Evolutionary conservation across 2,888 invertebrate genomes (phyloP).

Genomic region (Xanthia togata): DNA sequence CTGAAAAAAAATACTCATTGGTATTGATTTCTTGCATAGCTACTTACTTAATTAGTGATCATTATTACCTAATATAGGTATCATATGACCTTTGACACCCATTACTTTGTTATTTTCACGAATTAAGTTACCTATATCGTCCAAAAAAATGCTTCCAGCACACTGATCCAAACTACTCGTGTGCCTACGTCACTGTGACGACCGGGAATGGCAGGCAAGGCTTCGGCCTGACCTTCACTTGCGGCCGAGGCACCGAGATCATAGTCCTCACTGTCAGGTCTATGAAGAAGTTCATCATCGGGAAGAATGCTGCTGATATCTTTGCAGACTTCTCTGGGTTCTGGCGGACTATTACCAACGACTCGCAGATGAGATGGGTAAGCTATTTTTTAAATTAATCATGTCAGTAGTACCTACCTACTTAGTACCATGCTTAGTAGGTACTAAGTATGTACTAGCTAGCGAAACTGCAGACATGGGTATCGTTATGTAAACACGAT

Average conservation of each 20-base stretch:
- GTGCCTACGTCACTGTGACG: constrained; percentile 96
- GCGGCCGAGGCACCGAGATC: constrained; percentile 97
- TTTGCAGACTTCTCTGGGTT: constrained; percentile 94
- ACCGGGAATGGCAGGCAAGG: constrained; percentile 92
- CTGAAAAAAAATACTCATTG: neutral
- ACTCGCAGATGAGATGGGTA: constrained; percentile 98
- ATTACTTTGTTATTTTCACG: neutral
- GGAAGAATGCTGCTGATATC: constrained; percentile 92
- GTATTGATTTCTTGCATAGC: neutral
- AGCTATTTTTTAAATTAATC: neutral
- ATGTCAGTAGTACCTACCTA: too few relatives aligned
- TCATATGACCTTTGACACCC: neutral
- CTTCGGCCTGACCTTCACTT: constrained; percentile 96
- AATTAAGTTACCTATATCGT: neutral
- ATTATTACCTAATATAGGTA: neutral
- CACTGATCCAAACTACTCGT: constrained; percentile 97
- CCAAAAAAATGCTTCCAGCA: constrained; percentile 89
- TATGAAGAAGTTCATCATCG: constrained; percentile 93
- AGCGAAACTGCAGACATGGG: too few relatives aligned
- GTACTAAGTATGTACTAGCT: too few relatives aligned
- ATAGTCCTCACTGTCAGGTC: constrained; percentile 94
- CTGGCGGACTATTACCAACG: constrained; percentile 95
- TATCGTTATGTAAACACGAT: too few relatives aligned
- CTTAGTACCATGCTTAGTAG: too few relatives aligned
- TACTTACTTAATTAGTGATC: too few relatives aligned